Evolutionary conservation across 2,888 invertebrate genomes (phyloP), one percentile per base, ranked within the genome.

Genomic region (Endotricha flammealis): DNA sequence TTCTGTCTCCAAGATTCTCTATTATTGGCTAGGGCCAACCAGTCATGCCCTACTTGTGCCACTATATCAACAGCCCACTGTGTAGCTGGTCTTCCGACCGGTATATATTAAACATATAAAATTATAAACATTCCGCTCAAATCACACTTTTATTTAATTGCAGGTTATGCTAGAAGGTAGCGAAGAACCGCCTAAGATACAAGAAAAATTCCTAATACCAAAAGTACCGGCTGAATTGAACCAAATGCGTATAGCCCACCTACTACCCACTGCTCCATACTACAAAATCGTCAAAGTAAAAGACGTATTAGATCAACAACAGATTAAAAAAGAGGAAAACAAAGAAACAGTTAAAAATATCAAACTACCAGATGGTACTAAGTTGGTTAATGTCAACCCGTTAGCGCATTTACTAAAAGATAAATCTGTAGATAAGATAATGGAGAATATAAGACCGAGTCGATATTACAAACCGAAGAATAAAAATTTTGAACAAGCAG

Each of bases 261-360:
- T 85, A 3, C 48, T 66, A 4, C 50, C 75, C 0, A 54, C 77
- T 42, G 81, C 85, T 0, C 85, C 85, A 0, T 86, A 32, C 33
- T 86, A 55, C 42, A 86, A 81, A 32, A 85, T 86, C 0, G 67
- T 85, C 0, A 80, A 76, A 48, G 58, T 80, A 0, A 64, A 70
- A 2, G 69, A 75, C 0, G 54, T 69, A 0, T 9, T 64, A 0
- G 9, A 30, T 0, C 35, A 38, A 0, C 12, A 36, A 3, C 31
- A 42, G 1, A 30, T 41, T 0, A 32, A 38, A 1, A 24, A 38
- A 2, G 37, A 39, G 0, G 12, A 16, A 0, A 24, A 28, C 0
- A 24, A 28, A 2, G 10, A 27, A 1, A 17, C 34, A 3, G 33
- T 28, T 0, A 16, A 42, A 1, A 44, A 51, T 3, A 38, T 71